A percentile compares a stretch with the other conserved stretches of the same genome.
Evolutionary conservation across 2,888 invertebrate species (phyloP).

Genomic region (Troglohyphantes excavatus): DNA sequence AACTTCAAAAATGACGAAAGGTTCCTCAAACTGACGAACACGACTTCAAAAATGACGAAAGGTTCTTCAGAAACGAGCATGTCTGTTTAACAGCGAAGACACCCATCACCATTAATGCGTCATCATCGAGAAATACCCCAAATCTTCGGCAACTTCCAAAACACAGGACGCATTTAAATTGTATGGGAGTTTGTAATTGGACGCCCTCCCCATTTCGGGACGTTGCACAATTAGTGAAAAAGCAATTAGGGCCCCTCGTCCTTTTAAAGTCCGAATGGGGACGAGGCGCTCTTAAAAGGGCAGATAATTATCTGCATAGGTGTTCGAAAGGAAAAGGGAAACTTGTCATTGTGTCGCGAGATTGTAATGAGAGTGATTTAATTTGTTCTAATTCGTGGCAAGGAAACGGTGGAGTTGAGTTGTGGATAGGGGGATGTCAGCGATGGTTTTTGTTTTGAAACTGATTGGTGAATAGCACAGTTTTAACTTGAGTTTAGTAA

Average conservation of each 20-base stretch:
- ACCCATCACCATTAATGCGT: too few species aligned
- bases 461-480: too few species aligned
- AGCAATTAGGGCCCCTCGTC: constrained; percentile 54
- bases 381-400: constrained; percentile 7
- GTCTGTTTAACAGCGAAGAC: too few species aligned
- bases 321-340: constrained; percentile 1
- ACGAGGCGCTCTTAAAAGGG: constrained; percentile 35
- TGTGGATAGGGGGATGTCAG: too few species aligned
- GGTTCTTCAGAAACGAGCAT: too few species aligned
- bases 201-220: constrained; percentile 45
- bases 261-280: constrained; percentile 22
- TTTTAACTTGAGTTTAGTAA: too few species aligned
- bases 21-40: too few species aligned
- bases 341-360: constrained; percentile 25
- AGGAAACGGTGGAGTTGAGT: background rate
- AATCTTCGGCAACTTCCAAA: too few species aligned
- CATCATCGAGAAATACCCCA: too few species aligned
- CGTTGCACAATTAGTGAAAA: constrained; percentile 62
- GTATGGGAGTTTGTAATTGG: constrained; percentile 42
- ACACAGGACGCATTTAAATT: background rate
- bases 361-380: constrained; percentile 49
- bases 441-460: too few species aligned
- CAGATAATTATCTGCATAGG: constrained; percentile 31
- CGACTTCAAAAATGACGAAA: too few species aligned
- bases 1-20: too few species aligned